phyloP scores from a whole-genome alignment of 37 sponge, comb jelly and placozoan genomes.

The Theonella swinhoei region DNA sequence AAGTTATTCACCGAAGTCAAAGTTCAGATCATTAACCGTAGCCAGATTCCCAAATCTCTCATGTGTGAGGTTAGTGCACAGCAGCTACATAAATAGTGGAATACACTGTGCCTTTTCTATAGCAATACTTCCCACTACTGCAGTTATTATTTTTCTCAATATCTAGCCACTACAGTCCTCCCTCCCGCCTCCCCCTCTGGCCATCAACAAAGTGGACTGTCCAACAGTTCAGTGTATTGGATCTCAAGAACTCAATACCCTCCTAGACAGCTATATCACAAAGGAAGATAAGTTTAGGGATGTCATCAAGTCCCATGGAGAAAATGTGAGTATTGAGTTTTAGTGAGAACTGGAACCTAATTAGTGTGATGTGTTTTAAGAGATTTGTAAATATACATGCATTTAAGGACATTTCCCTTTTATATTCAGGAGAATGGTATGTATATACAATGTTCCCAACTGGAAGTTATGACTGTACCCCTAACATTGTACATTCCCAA shows the following conservation, averaged over 20 bases:
- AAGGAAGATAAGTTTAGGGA: slow-evolving; percentile 34
- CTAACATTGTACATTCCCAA: too few relatives aligned
- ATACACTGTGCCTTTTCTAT: too few relatives aligned
- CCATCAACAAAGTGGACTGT: neutral
- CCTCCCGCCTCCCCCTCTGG: neutral
- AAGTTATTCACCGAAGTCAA: slow-evolving; percentile 39
- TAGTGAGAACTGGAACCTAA: too few relatives aligned
- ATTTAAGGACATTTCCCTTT: neutral
- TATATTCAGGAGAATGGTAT: neutral
- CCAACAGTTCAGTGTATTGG: neutral
- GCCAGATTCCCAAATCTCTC: too few relatives aligned
- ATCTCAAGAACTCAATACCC: slow-evolving; percentile 15
- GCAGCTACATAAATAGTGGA: too few relatives aligned
- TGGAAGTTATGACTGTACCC: too few relatives aligned
- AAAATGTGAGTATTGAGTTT: slow-evolving; percentile 9
- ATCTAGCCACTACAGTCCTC: too few relatives aligned
- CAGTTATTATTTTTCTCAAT: too few relatives aligned
- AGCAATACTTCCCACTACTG: too few relatives aligned
- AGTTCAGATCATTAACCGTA: too few relatives aligned
- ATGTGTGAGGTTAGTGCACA: too few relatives aligned
- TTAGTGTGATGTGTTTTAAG: neutral
- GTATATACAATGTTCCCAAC: too few relatives aligned
- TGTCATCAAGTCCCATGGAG: slow-evolving; percentile 1
- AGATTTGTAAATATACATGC: neutral
- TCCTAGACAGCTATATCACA: slow-evolving; percentile 40